Evolutionary conservation across 2,797 vertebrate species (phyloP).

Genomic region (Salmo trutta): DNA sequence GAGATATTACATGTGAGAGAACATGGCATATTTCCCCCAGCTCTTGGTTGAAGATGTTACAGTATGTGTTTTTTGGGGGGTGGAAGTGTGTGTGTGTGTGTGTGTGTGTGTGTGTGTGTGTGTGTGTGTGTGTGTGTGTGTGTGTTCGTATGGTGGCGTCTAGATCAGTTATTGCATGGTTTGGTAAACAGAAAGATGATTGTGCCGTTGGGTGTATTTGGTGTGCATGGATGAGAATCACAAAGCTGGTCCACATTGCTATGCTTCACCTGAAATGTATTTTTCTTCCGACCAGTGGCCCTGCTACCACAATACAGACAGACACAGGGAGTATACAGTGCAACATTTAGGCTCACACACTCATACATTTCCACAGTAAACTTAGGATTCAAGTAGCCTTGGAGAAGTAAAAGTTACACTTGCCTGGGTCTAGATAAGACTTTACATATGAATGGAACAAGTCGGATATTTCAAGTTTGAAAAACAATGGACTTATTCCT

Average conservation of each 20-base stretch:
- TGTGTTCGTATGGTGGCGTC: neutral
- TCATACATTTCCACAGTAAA: slow-evolving; percentile 14
- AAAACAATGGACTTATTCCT: neutral
- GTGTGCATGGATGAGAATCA: slow-evolving; percentile 8
- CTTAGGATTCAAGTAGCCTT: slow-evolving; percentile 23
- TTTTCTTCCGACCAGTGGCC: slow-evolving; percentile 11
- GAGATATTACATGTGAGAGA: slow-evolving; percentile 52
- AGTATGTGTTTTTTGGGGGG: neutral
- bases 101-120: too few species aligned
- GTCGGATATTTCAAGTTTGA: slow-evolving; percentile 11
- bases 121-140: neutral
- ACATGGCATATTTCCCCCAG: slow-evolving; percentile 16
- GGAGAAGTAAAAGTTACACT: slow-evolving; percentile 26
- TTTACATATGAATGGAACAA: slow-evolving; percentile 41
- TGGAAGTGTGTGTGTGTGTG: too few species aligned
- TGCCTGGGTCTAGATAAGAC: slow-evolving; percentile 24
- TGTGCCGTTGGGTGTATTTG: neutral
- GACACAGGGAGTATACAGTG: slow-evolving; percentile 12
- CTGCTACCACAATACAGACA: slow-evolving; percentile 1
- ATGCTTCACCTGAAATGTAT: slow-evolving; percentile 12
- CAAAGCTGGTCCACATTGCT: slow-evolving; percentile 12
- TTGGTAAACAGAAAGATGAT: neutral
- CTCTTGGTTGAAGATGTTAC: slow-evolving; percentile 28
- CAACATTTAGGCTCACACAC: slow-evolving; percentile 11
- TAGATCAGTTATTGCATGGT: neutral